Conservation (phyloP, 1,140 invertebrate species). For the Ylistrum balloti region DNA sequence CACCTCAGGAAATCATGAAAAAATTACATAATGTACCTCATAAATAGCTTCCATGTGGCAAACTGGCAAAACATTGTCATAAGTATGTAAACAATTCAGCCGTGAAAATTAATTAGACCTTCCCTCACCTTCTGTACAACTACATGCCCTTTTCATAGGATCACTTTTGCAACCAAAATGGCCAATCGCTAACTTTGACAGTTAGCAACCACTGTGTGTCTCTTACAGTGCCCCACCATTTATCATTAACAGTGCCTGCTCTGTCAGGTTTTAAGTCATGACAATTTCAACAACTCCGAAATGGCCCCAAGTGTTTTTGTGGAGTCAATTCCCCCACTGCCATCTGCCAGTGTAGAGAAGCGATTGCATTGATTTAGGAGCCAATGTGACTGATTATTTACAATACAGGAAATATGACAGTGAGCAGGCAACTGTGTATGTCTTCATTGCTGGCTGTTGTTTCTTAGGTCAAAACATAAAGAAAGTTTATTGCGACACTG, state of each 20-base stretch:
- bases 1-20: not conserved
- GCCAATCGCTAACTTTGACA: too few species aligned
- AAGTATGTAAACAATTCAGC: not conserved
- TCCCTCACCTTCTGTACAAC: too few species aligned
- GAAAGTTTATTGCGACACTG: not conserved
- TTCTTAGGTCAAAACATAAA: not conserved
- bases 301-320: conserved; percentile 23
- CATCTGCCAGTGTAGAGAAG: not conserved
- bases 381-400: conserved; percentile 25
- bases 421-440: not conserved
- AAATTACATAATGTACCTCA: not conserved
- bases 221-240: too few species aligned
- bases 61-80: not conserved
- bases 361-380: conserved; percentile 19
- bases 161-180: too few species aligned
- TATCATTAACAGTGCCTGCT: too few species aligned
- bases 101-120: too few species aligned
- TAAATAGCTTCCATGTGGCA: conserved; percentile 33
- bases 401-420: not conserved
- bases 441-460: not conserved
- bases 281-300: not conserved
- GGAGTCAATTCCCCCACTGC: conserved; percentile 7
- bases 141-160: too few species aligned
- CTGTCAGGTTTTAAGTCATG: not conserved
- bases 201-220: too few species aligned